Base-by-base conservation (phyloP, 1,140 invertebrate species). In the Drosophila kanapiae region DNA sequence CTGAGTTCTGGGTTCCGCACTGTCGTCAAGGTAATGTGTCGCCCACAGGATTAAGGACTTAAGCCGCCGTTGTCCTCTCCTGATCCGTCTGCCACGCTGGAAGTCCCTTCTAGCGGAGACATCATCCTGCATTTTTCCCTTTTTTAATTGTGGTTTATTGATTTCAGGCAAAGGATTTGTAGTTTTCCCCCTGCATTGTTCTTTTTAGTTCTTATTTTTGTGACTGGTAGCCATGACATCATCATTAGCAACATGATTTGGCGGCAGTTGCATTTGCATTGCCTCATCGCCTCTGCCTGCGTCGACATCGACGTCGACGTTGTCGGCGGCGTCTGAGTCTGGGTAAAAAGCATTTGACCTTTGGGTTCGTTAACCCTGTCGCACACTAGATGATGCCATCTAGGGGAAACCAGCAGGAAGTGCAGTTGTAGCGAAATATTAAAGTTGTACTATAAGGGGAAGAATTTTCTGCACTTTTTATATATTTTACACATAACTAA, bases 21-120 rank as follows among this genome's bases (percentile, higher is more conserved):
- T 48, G 63, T 65, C 68, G 86, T 84, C 84, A 88, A 88, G 84
- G 84, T 90, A 90, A 88, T 90, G 65, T 80, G 74, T 87, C 79
- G 75, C 70, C 79, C 78, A 85, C 85, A 88, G 84, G 84, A 83
- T 84, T 87, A 80, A 64, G 53, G 74, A 58, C 38, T 64, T 78
- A 77, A 77, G 75, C 48, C 65, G 51, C 64, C 33, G 31, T 23
- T 33, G 10, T n/a, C 33, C 27, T 42, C 37, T 69, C 31, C 67
- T 70, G 67, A 70, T 70, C 67, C 67, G 38, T 45, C 63, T 70
- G 48, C 38, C 47, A 14, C 40, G 51, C 16, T 16, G 67, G 16
- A 16, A 18, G 27, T 37, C n/a, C 58, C 53, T 9, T 0, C 43
- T 13, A 6, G 11, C 27, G 31, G 3, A 57, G 48, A 56, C 37